Evolutionary conservation across 2,113 vertebrate genomes (phyloP).

Genomic region (Boulengeromyrus knoepffleri): DNA sequence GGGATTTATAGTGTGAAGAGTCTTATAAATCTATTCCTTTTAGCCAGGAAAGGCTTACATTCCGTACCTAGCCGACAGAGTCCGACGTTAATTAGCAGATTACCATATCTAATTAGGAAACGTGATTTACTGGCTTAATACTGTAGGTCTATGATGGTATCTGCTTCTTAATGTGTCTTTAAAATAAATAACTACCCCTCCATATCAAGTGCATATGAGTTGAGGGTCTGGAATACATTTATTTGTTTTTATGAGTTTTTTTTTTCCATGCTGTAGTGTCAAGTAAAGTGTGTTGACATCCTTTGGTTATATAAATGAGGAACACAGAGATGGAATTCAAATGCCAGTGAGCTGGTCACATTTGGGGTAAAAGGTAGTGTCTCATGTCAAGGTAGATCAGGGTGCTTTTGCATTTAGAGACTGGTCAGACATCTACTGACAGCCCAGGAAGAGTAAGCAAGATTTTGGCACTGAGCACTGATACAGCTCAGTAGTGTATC

Average conservation of each 20-base stretch:
- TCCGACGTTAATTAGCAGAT: neutral
- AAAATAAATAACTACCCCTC: neutral
- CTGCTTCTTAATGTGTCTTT: neutral
- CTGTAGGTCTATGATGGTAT: neutral
- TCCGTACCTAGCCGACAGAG: neutral
- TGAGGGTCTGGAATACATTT: neutral
- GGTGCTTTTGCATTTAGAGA: neutral
- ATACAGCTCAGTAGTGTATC: neutral
- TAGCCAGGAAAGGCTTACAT: neutral
- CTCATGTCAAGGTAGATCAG: neutral
- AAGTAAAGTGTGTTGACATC: neutral
- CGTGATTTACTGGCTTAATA: neutral
- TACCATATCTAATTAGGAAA: constrained; percentile 9
- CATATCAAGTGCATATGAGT: neutral
- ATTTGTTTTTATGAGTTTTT: neutral
- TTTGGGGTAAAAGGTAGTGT: neutral
- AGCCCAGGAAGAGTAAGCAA: neutral
- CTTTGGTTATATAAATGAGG: constrained; percentile 5
- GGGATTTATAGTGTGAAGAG: constrained; percentile 14
- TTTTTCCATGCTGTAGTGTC: neutral
- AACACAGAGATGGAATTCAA: neutral
- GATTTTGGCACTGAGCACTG: neutral
- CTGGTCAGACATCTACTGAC: neutral
- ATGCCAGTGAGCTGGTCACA: neutral
- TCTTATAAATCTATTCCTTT: constrained; percentile 8